These are phyloP conservation scores for Mesembrinibis cayennensis DNA, from an alignment of 2,113 vertebrate genomes.

Conservation along the genomic window DNA sequence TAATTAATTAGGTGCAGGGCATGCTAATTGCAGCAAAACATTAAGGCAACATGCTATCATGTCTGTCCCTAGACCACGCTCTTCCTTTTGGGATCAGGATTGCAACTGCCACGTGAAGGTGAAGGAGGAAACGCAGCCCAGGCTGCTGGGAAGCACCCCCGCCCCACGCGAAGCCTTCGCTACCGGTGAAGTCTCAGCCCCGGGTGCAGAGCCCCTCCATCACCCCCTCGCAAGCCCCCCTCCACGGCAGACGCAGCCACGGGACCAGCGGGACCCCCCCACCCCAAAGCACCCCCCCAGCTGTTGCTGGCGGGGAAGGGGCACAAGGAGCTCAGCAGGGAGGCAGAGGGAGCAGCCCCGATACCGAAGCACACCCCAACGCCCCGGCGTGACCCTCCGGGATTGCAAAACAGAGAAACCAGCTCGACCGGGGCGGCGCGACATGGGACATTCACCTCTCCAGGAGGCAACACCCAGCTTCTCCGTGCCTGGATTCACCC, in stretches of 20 bases:
- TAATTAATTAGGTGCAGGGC: background rate
- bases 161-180: background rate
- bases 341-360: background rate
- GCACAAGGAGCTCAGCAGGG: background rate
- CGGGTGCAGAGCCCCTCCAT: background rate
- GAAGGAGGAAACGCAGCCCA: background rate
- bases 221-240: background rate
- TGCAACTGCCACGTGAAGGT: background rate
- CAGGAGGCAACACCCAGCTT: background rate
- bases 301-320: background rate
- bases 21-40: background rate
- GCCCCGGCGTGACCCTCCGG: background rate
- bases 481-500: background rate
- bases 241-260: background rate
- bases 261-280: background rate
- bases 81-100: background rate
- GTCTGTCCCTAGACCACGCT: background rate
- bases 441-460: background rate
- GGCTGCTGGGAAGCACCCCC: background rate
- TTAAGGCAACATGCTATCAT: background rate
- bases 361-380: background rate
- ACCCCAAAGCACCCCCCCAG: background rate
- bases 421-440: rapidly evolving
- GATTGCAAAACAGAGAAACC: constrained; percentile 16
- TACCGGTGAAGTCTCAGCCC: background rate